Base-by-base conservation (phyloP, 1,140 invertebrate species). In the Panagrolaimus sp. region DNA sequence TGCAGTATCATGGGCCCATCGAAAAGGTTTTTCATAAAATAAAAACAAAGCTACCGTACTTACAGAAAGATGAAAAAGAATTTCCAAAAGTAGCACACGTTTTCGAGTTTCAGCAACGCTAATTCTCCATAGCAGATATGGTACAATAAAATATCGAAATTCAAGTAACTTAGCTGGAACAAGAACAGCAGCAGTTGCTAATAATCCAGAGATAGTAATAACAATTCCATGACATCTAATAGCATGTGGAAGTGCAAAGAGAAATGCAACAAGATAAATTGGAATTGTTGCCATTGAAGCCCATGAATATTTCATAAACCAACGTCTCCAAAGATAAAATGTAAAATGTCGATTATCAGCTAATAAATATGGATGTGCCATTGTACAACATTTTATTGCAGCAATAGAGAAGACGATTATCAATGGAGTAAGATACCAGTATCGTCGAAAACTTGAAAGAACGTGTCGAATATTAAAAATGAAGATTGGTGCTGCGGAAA, bases 321-420 rank as follows among this genome's bases (percentile, higher is more conserved):
- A 87, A 74, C 90, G 87, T 78, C 89, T 90, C 95, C 95, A 98
- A 9, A 97, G 84, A 78, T 98, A 98, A 84, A 98, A 98, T 4
- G 90, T 89, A 72, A 93, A 96, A 86, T 98, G 96, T 25, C 96
- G 87, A 84, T 98, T 98, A 84, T 98, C 96, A 0, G 94, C 91
- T 47, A 98, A 84, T 48, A 96, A 84, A 84, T 96, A 98, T 0
- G 90, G 91, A 88, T 98, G 96, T 7, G 90, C 89, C 23, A 91
- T 85, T 0, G 92, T 93, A 69, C 84, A 87, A 82, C 92, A 90
- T 16, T 84, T 87, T 71, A 90, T 86, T 14, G 91, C 84, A 25
- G 89, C 83, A 0, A 86, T 63, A 11, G 82, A 67, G 38, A 85
- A 8, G 9, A 66, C 16, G 67, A 76, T 67, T 57, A 74, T 44